phyloP scores from a whole-genome alignment of 2,888 invertebrate genomes.

The Brachyopa scutellaris region DNA sequence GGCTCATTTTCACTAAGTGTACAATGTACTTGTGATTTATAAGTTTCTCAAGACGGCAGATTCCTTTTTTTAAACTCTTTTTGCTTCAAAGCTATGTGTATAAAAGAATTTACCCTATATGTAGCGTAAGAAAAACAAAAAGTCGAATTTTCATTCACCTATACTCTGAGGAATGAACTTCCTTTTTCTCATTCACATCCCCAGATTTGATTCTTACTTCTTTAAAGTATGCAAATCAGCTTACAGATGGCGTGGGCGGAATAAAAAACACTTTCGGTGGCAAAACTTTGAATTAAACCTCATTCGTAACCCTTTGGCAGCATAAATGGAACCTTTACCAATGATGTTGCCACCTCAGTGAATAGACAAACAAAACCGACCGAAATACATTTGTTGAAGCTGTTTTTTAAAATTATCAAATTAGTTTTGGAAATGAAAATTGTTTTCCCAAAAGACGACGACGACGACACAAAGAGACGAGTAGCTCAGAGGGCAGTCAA shows the following conservation, averaged over 20 bases:
- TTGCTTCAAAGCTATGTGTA: too few species aligned
- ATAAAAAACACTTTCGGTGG: conserved; percentile 16
- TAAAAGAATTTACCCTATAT: too few species aligned
- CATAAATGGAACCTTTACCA: conserved; percentile 4
- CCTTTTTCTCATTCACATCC: conserved; percentile 11
- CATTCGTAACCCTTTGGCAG: conserved; percentile 4
- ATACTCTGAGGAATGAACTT: too few species aligned
- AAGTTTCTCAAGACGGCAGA: too few species aligned
- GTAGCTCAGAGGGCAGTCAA: too few species aligned
- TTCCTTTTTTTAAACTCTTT: too few species aligned
- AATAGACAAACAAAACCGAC: conserved; percentile 24
- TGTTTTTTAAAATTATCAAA: conserved; percentile 47
- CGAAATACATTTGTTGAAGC: conserved; percentile 42
- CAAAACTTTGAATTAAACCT: neutral
- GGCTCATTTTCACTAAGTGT: too few species aligned
- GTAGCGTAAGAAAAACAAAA: neutral
- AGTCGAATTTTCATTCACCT: neutral
- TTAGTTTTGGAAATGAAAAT: conserved; percentile 57
- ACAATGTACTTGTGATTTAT: too few species aligned
- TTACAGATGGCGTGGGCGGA: neutral
- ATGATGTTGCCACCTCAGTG: conserved; percentile 38
- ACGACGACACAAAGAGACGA: too few species aligned
- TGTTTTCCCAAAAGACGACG: conserved; percentile 14
- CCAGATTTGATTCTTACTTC: conserved; percentile 17
- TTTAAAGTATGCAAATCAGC: conserved; percentile 19